Base-by-base conservation (phyloP, 2,888 invertebrate genomes). In the Dilophus febrilis region DNA sequence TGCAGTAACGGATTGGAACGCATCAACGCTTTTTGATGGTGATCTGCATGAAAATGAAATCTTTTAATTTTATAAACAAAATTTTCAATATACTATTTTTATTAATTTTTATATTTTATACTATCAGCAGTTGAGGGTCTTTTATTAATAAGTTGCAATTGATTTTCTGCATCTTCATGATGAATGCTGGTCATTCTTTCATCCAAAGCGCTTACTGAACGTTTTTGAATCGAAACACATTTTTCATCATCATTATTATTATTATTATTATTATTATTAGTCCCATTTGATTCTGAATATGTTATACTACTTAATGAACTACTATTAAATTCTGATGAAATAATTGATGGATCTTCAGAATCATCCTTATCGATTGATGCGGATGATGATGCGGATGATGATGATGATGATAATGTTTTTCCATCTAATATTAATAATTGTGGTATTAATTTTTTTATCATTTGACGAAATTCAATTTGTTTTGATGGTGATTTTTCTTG, bases 371-470 rank as follows among this genome's bases (percentile, higher is more conserved):
- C n/a, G n/a, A n/a, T n/a, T n/a, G n/a, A n/a, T n/a, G n/a, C n/a
- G n/a, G n/a, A n/a, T n/a, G n/a, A n/a, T n/a, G n/a, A n/a, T n/a
- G n/a, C n/a, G n/a, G n/a, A n/a, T n/a, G n/a, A n/a, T n/a, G n/a
- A n/a, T n/a, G n/a, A n/a, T n/a, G n/a, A n/a, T n/a, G n/a, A 40
- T 22, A 35, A 38, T 22, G 18, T 17, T 29, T 18, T 31, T 1
- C 59, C 64, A 51, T 68, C 68, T 8, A 69, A 53, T 4, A 57
- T 45, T 35, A 53, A 51, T 11, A 68, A 47, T 2, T 56, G 53
- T 4, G 63, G 57, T 13, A 68, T 54, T 45, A 55, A 51, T 26
- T 57, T 52, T 19, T 56, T 51, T 5, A 67, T 48, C 4, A 54
- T 55, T 14, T 51, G 50, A 1, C 61, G 53, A 47, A 66, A 67